Conservation (phyloP, 2,888 invertebrate genomes). For the Drosophila helvetica region DNA sequence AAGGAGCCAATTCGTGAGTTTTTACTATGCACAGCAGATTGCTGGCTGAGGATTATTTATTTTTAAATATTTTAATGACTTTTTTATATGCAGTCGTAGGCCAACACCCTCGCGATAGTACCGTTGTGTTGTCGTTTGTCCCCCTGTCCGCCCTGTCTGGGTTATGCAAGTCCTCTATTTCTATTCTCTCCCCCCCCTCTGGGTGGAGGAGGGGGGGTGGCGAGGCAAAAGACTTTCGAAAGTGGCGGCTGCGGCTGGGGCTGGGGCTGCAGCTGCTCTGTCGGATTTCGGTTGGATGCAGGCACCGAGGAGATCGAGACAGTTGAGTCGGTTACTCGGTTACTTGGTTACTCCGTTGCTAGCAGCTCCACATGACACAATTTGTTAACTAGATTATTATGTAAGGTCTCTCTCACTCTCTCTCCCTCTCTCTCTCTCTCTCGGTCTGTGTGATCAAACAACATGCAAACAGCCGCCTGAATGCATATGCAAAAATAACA, state of each 20-base stretch:
- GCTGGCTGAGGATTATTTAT: constrained; percentile 68
- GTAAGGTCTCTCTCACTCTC: constrained; percentile 57
- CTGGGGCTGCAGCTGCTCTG: constrained; percentile 39
- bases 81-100: constrained; percentile 59
- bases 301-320: constrained; percentile 24
- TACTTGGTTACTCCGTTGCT: constrained; percentile 48
- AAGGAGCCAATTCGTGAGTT: constrained; percentile 17
- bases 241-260: constrained; percentile 53
- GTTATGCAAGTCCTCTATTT: constrained; percentile 40
- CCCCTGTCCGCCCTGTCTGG: constrained; percentile 3
- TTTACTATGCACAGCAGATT: constrained; percentile 18
- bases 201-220: background rate
- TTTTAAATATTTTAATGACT: constrained; percentile 70
- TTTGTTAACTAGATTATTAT: constrained; percentile 78
- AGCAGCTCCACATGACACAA: constrained; percentile 71
- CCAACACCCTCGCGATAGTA: constrained; percentile 68
- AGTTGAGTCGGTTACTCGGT: constrained; percentile 40
- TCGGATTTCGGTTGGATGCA: constrained; percentile 22
- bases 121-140: background rate
- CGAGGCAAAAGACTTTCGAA: constrained; percentile 62
- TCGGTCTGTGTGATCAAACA: constrained; percentile 58
- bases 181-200: constrained; percentile 25
- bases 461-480: constrained; percentile 48
- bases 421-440: constrained; percentile 10
- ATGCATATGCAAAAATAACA: constrained; percentile 69